A percentile compares a stretch with the other conserved stretches of the same genome.
phyloP scores from a whole-genome alignment of 2,113 vertebrate species.

The Catagonus wagneri region DNA sequence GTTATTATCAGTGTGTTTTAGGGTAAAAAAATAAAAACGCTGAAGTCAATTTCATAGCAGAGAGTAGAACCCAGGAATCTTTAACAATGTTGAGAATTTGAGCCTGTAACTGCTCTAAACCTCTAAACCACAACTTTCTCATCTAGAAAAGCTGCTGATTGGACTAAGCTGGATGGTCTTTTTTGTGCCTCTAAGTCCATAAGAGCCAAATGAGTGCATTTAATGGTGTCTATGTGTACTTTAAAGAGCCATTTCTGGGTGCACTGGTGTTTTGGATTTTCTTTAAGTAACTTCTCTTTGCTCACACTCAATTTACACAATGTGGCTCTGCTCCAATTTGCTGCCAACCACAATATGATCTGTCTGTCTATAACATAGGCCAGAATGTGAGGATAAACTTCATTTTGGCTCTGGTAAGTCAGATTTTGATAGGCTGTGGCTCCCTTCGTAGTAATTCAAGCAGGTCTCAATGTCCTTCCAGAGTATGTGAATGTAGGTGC shows the following conservation, averaged over 20 bases:
- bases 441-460: not conserved
- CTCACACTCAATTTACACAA: not conserved
- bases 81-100: not conserved
- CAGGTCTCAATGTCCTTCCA: not conserved
- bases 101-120: not conserved
- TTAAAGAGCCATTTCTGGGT: not conserved
- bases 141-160: not conserved
- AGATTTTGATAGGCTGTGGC: not conserved
- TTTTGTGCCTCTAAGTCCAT: not conserved
- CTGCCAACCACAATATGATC: constrained; percentile 10
- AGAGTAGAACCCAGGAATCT: not conserved
- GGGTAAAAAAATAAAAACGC: not conserved
- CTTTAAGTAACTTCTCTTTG: not conserved
- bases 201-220: not conserved
- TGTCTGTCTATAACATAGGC: constrained; percentile 25
- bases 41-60: not conserved
- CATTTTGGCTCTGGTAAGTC: constrained; percentile 19
- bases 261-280: not conserved
- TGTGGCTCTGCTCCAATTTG: not conserved
- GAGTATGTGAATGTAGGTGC: not conserved
- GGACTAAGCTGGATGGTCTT: not conserved
- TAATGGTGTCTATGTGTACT: not conserved
- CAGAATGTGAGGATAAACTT: constrained; percentile 51
- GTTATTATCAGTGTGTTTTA: not conserved
- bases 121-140: not conserved